Percentiles rank a stretch among this genome's conserved stretches.
These are phyloP conservation scores for Cyphotilapia sp. DNA, from an alignment of 2,113 vertebrate species.

Conservation along the genomic window DNA sequence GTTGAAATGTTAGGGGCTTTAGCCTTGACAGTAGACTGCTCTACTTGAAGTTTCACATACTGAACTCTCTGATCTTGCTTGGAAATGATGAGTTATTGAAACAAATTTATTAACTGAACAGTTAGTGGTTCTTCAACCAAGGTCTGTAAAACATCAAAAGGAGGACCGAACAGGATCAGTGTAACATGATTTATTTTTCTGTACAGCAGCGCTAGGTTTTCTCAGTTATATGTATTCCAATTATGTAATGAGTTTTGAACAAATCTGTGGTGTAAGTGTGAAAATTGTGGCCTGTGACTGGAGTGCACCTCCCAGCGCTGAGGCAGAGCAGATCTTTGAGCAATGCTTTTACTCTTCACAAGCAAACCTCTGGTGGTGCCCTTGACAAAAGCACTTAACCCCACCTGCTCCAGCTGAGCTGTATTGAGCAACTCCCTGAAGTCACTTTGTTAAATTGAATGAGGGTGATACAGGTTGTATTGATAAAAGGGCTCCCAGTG, in stretches of 20 bases:
- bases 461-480: neutral
- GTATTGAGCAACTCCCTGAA: slow-evolving; percentile 9
- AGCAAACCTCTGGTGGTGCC: neutral
- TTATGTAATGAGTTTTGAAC: neutral
- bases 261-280: neutral
- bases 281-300: neutral
- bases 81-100: neutral
- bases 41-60: neutral
- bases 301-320: neutral
- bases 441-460: slow-evolving; percentile 46
- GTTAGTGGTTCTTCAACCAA: neutral
- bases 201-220: neutral
- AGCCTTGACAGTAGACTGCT: neutral
- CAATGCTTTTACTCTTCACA: neutral
- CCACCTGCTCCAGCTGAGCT: slow-evolving; percentile 28
- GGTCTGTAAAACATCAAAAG: neutral
- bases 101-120: neutral
- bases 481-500: neutral
- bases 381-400: slow-evolving; percentile 45
- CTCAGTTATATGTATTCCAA: neutral
- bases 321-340: neutral
- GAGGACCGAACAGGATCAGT: neutral
- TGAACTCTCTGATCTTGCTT: neutral
- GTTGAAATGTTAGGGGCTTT: neutral
- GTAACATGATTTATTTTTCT: neutral